phyloP scores from a whole-genome alignment of 2,888 invertebrate species.

The Saturnia pavonia region DNA sequence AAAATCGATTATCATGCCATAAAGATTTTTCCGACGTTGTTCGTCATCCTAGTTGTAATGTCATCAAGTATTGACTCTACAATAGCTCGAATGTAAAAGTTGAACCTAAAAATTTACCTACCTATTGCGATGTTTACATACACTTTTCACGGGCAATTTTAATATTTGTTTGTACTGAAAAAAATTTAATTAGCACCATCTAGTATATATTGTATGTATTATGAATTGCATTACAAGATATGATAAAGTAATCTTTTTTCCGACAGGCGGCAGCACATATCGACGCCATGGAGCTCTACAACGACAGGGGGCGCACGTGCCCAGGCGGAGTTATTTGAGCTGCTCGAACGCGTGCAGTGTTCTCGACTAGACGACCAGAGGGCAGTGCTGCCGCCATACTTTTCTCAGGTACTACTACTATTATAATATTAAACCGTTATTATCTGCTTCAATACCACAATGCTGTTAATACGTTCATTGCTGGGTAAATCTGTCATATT shows the following conservation, averaged over 20 bases:
- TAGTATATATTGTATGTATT: not conserved
- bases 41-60: no score
- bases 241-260: constrained; percentile 30
- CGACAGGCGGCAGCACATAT: constrained; percentile 86
- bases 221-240: not conserved
- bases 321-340: constrained; percentile 93
- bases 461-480: not conserved
- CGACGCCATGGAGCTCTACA: constrained; percentile 79
- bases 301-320: constrained; percentile 80
- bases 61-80: no score
- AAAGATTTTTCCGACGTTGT: no score
- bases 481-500: not conserved
- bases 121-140: no score
- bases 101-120: no score
- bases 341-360: constrained; percentile 96
- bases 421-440: not conserved
- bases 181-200: constrained; percentile 17
- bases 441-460: no score
- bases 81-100: no score
- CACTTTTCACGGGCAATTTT: no score
- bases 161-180: no score
- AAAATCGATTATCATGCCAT: no score
- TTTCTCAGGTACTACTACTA: constrained; percentile 86
- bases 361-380: constrained; percentile 98
- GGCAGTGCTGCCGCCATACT: constrained; percentile 96